Conservation (phyloP, 2,888 invertebrate genomes). For the Brachypalpus laphriformis region DNA sequence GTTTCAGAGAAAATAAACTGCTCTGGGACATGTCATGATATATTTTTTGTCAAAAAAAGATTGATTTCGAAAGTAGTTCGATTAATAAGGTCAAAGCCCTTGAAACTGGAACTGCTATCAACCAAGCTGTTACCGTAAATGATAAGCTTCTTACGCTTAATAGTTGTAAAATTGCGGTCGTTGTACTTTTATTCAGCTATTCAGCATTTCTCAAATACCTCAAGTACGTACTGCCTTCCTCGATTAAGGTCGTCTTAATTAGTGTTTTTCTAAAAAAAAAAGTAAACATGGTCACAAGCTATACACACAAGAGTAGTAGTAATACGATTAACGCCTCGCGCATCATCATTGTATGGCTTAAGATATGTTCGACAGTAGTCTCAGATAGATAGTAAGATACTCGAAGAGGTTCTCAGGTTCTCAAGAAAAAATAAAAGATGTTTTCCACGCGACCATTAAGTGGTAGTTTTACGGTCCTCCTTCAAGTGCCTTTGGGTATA, state of each 20-base stretch:
- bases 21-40: too few species aligned
- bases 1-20: background rate
- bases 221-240: background rate
- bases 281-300: background rate
- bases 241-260: conserved; percentile 63
- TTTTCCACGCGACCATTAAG: conserved; percentile 6
- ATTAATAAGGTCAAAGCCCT: conserved; percentile 41
- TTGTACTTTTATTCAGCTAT: conserved; percentile 27
- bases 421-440: background rate
- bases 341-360: background rate
- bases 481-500: conserved; percentile 10
- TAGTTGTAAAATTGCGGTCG: conserved; percentile 31
- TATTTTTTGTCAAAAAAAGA: background rate
- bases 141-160: conserved; percentile 32
- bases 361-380: background rate
- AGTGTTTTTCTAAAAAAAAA: conserved; percentile 9
- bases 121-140: conserved; percentile 19
- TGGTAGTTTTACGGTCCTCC: conserved; percentile 6
- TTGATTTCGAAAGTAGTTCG: background rate
- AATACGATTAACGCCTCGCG: conserved; percentile 32
- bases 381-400: background rate
- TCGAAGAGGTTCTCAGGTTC: conserved; percentile 1
- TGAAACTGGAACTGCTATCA: conserved; percentile 1
- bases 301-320: conserved; percentile 3
- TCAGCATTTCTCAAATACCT: conserved; percentile 19